Base-by-base conservation (phyloP, 2,113 vertebrate species). In the Engystomops pustulosus region DNA sequence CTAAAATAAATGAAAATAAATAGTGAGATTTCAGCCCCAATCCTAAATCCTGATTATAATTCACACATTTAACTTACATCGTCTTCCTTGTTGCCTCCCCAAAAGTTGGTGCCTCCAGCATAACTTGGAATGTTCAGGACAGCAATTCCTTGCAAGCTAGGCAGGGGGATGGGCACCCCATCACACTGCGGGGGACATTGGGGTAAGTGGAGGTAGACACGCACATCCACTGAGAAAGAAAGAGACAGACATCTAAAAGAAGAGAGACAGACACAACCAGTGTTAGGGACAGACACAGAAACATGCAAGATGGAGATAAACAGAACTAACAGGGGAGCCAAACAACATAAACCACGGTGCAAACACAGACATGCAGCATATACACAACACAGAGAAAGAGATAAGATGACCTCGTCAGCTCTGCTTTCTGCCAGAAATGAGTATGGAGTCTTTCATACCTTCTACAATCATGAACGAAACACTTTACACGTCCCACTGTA, bases 71-170 rank as follows among this genome's bases (percentile, higher is more conserved):
- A 88, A 91, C 96, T 91, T 88, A 98, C 97, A 5, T 98, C 96
- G 47, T 98, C 96, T 90, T 98, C 97, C 87, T 98, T 98, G 88
- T 96, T 98, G 49, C 97, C 97, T 0, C 97, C 97, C 97, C 97
- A 98, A 91, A 98, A 98, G 92, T 98, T 98, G 87, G 97, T 98
- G 76, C 97, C 97, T 86, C 97, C 97, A 0, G 96, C 97, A 0
- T 98, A 98, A 86, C 96, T 98, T 17, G 96, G 97, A 81, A 98
- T 98, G 91, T 98, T 98, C 78, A 98, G 91, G 9, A 98, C 97
- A 0, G 97, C 97, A 1, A 98, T 98, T 0, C 97, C 97, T 90
- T 98, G 97, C 15, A 98, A 95, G 80, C 96, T 96, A 85, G 97
- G 97, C 53, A 98, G 92, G 15, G 96, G 96, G 87, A 98, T 98